A percentile compares a stretch with the other conserved stretches of the same genome.
Conservation (phyloP, 2,888 invertebrate species). For the Gryllus longicercus region DNA sequence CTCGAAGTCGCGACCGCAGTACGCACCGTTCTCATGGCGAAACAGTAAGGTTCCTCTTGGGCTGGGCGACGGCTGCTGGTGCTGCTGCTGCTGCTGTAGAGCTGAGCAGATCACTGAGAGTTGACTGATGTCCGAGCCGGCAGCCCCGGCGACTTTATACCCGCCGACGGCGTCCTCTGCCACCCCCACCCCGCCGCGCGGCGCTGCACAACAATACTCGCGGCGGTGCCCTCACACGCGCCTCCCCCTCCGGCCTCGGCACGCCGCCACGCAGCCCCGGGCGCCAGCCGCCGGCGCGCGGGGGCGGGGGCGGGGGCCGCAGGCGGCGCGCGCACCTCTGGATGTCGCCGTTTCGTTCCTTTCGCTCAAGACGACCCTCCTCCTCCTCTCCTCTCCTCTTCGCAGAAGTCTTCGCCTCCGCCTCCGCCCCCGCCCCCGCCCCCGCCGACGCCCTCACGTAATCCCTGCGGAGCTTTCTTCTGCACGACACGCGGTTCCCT, state of each 20-base stretch:
- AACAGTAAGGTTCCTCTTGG: background rate
- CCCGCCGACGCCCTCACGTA: no score
- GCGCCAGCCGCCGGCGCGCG: background rate
- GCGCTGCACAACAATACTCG: no score
- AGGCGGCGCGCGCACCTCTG: background rate
- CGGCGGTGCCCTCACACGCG: no score
- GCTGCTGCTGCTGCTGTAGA: background rate
- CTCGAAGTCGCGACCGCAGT: background rate
- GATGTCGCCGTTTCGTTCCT: background rate
- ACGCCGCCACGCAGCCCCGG: no score
- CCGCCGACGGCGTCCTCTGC: background rate
- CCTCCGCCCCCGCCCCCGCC: background rate
- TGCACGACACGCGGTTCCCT: no score
- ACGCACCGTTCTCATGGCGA: conserved; percentile 7
- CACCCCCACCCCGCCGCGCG: background rate
- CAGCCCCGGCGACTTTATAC: background rate
- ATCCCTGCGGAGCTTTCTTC: no score
- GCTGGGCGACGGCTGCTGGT: background rate
- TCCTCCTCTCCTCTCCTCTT: background rate
- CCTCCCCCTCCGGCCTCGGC: no score
- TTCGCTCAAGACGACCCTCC: background rate
- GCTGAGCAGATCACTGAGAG: background rate
- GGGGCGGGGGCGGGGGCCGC: background rate
- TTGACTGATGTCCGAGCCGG: background rate
- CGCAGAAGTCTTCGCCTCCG: background rate